Evolutionary conservation across 2,113 vertebrate species (phyloP).

Genomic region (Hemiscyllium ocellatum): DNA sequence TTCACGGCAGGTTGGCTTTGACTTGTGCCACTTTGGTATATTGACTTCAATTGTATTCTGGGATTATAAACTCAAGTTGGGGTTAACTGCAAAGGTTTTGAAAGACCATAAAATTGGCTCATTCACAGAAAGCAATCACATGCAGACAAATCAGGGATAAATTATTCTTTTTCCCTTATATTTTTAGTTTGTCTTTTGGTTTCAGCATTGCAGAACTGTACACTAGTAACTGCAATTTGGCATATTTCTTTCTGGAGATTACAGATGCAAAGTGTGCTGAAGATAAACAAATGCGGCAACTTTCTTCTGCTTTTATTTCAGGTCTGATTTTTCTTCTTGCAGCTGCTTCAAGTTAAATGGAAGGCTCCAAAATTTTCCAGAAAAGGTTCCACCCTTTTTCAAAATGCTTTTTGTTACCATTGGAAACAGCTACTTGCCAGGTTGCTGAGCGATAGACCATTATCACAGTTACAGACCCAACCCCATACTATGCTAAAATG

Average conservation of each 20-base stretch:
- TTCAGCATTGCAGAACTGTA: not conserved
- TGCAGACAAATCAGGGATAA: not conserved
- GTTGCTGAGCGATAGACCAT: not conserved
- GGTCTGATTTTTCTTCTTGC: not conserved
- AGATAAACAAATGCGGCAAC: not conserved
- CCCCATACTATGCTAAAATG: not conserved
- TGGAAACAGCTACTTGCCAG: not conserved
- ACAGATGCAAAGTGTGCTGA: not conserved
- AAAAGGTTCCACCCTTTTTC: not conserved
- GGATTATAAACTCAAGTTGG: slow-evolving; percentile 8
- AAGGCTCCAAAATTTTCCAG: not conserved
- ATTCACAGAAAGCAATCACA: not conserved
- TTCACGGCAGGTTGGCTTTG: not conserved
- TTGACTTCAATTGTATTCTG: slow-evolving; percentile 16
- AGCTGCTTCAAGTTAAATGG: not conserved
- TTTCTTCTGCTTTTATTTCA: not conserved
- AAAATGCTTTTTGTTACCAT: not conserved
- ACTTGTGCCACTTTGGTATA: slow-evolving; percentile 30
- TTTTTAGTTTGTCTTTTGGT: not conserved
- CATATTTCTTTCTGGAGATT: not conserved
- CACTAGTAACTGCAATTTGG: not conserved
- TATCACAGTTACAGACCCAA: not conserved
- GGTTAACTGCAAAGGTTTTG: slow-evolving; percentile 8
- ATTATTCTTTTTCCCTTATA: not conserved
- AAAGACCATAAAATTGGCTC: not conserved